A percentile compares a stretch with the other conserved stretches of the same genome.
phyloP scores from a whole-genome alignment of 2,797 vertebrate genomes.

The Hypotaenidia philippensis region DNA sequence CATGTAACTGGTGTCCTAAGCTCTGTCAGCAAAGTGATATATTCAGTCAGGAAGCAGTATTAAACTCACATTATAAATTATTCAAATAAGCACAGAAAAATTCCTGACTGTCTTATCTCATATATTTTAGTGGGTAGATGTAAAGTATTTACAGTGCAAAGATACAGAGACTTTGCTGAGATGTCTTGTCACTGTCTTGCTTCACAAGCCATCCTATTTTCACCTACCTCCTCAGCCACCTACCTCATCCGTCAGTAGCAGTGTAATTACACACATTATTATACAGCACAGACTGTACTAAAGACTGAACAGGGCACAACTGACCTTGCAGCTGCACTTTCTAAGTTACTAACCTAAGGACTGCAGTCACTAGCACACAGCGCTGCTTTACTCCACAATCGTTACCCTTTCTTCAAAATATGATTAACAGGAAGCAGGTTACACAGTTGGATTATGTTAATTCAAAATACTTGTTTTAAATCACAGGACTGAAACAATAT shows the following conservation, averaged over 20 bases:
- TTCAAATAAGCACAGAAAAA: conserved; percentile 42
- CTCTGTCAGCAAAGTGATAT: neutral
- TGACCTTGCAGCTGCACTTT: conserved; percentile 15
- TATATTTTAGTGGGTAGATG: conserved; percentile 20
- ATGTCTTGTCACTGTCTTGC: conserved; percentile 23
- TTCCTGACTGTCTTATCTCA: neutral
- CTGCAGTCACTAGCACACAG: conserved; percentile 16
- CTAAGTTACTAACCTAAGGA: neutral
- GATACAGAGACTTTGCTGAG: neutral
- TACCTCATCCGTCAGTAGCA: conserved; percentile 9
- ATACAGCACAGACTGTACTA: neutral
- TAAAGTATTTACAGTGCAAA: conserved; percentile 4
- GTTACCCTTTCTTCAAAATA: neutral
- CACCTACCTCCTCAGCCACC: neutral
- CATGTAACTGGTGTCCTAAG: neutral
- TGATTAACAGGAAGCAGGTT: conserved; percentile 21
- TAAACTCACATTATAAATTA: conserved; percentile 52
- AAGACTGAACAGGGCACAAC: conserved; percentile 7
- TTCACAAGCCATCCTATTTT: conserved; percentile 7
- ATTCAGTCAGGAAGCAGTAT: conserved; percentile 11
- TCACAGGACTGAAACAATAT: neutral
- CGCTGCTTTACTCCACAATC: conserved; percentile 19
- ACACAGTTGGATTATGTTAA: conserved; percentile 35
- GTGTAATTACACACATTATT: neutral
- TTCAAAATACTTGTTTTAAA: conserved; percentile 22